phyloP scores from a whole-genome alignment of 2,888 invertebrate genomes.

The Deilephila porcellus region DNA sequence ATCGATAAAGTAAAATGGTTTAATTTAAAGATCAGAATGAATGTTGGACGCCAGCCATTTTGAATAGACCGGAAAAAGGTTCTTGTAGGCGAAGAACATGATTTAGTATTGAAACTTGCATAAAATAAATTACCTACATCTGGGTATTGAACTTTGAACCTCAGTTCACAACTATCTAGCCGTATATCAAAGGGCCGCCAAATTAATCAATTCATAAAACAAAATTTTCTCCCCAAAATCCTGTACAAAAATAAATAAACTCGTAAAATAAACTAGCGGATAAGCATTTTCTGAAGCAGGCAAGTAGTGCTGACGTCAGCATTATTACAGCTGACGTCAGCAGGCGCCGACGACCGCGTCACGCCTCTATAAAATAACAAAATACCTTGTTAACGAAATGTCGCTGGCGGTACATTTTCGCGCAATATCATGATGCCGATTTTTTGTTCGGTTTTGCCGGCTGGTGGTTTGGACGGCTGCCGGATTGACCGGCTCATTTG shows the following conservation, averaged over 20 bases:
- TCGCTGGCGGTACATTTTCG: slow-evolving; percentile 3
- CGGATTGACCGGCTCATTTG: too few species aligned
- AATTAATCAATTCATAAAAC: not conserved
- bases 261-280: not conserved
- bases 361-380: slow-evolving; percentile 23
- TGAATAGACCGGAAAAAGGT: too few species aligned
- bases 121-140: not conserved
- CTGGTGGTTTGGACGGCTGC: not conserved
- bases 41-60: too few species aligned
- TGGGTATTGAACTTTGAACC: not conserved
- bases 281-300: slow-evolving; percentile 11
- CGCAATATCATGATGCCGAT: not conserved
- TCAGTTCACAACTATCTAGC: too few species aligned
- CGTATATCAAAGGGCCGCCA: not conserved
- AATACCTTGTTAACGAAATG: slow-evolving; percentile 20
- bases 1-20: too few species aligned
- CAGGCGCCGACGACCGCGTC: not conserved
- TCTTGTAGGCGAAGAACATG: too few species aligned
- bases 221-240: not conserved
- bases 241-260: not conserved
- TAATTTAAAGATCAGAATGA: too few species aligned
- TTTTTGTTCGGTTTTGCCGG: slow-evolving; percentile 2
- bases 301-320: slow-evolving; percentile 4
- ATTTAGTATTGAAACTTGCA: too few species aligned
- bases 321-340: slow-evolving; percentile 6